These are phyloP conservation scores for Mythimna albipuncta DNA, from an alignment of 2,888 invertebrate genomes.

Conservation along the genomic window DNA sequence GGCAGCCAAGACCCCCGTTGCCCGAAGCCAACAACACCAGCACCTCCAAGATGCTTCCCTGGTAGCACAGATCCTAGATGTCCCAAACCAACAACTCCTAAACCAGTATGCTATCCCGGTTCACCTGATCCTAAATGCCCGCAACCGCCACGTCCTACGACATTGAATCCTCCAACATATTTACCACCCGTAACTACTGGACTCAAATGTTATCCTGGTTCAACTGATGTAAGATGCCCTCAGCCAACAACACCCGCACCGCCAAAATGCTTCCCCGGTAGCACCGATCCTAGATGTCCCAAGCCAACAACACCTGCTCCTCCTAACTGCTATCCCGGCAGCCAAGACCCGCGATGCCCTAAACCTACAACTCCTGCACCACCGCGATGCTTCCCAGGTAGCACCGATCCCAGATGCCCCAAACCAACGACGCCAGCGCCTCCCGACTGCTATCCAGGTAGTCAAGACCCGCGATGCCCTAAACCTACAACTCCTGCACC, in stretches of 20 bases:
- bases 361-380: background rate
- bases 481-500: slow-evolving; percentile 31
- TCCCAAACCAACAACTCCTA: too few relatives aligned
- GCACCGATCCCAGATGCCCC: slow-evolving; percentile 63
- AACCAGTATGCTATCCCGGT: too few relatives aligned
- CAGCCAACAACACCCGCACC: slow-evolving; percentile 31
- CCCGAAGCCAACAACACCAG: too few relatives aligned
- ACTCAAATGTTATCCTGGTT: too few relatives aligned
- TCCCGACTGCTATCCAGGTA: slow-evolving; percentile 45
- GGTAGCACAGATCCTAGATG: too few relatives aligned
- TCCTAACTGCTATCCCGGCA: slow-evolving; percentile 3
- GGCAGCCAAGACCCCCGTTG: slow-evolving; percentile 70
- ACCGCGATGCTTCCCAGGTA: background rate
- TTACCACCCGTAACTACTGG: slow-evolving; percentile 22
- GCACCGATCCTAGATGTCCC: slow-evolving; percentile 38
- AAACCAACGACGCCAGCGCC: slow-evolving; percentile 65
- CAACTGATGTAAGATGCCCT: slow-evolving; percentile 22
- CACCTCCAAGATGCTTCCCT: too few relatives aligned
- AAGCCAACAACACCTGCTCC: slow-evolving; percentile 20
- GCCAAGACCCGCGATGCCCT: background rate
- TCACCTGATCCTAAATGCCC: slow-evolving; percentile 49
- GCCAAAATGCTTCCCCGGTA: slow-evolving; percentile 45
- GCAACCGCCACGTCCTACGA: slow-evolving; percentile 57
- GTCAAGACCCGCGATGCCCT: slow-evolving; percentile 47
- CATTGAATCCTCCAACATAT: slow-evolving; percentile 57